Evolutionary conservation across 2,888 invertebrate species (phyloP), one percentile per base, ranked within the genome.

Genomic region (Cordilura impudica): DNA sequence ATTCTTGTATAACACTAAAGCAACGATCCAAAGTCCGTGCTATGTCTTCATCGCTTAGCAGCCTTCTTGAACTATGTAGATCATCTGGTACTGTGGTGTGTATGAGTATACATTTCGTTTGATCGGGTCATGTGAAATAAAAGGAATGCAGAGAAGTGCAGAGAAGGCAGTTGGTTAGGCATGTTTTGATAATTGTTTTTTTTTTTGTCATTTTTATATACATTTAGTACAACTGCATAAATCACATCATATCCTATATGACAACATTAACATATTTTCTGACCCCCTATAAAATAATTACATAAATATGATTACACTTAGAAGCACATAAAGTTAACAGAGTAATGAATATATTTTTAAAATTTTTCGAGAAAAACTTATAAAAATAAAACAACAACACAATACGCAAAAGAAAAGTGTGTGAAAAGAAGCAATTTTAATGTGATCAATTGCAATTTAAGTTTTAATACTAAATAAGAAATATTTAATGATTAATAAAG

Each of bases 1-100:
- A 91, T 54, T 94, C 93, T 84, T 93, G 92, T 76, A 95, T 91
- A 14, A 95, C 92, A 66, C 92, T 92, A 88, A 93, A 95, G 88
- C 95, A 96, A 75, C 95, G 92, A 84, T 96, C 95, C 86, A 96
- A 89, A 8, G 95, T 94, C 14, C 93, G 91, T 83, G 95, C 88
- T 83, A 93, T 92, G 87, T 95, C 95, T 31, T 93, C 92, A 83
- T 93, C 93, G 87, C 93, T 93, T 86, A 95, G 90, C 83, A 92
- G 91, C 82, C 95, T 94, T 53, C 95, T 92, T 19, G 95, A 94
- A 78, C 95, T 95, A 83, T 93, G 93, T 84, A 90, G 90, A 90
- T 96, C 95, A 85, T 93, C 93, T 81, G 94, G 93, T 86, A 95
- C 96, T 96, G 91, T 16, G 71, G 61, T 35, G 18, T 23, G 35